Base-by-base conservation (phyloP, 92 coral and sea anemone genomes). In the Heliopora coerulea region DNA sequence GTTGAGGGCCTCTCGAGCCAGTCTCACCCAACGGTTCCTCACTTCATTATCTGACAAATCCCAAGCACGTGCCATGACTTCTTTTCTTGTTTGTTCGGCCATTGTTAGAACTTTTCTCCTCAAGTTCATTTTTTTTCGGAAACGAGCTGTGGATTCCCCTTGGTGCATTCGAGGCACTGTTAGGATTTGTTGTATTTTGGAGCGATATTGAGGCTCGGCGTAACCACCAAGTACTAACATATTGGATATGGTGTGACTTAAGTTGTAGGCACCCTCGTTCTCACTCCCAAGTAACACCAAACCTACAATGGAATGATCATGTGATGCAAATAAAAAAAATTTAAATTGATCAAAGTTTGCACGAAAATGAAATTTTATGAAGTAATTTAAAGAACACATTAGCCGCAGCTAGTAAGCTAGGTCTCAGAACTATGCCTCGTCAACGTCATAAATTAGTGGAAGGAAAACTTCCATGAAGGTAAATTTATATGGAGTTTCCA, bases 191-290 rank as follows among this genome's bases (percentile, higher is more conserved):
- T 67, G 74, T 30, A 67, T 8, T 25, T 41, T 46, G 29, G 33
- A 21, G 27, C 74, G 74, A 67, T 67, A 59, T 67, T 48, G 74
- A 67, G 74, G 77, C 33, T 70, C 63, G n/a, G 77, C 77, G 25
- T 52, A 58, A 70, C 77, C 77, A 35, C 77, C 77, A 34, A 70
- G 77, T 8, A 70, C 77, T 42, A 70, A 70, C 77, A 70, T 70
- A 40, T 32, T 70, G 49, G 77, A 52, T 33, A 70, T 70, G 62
- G 62, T 70, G 26, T 52, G 28, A 70, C 48, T 48, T 24, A 70
- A 19, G 54, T 54, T 32, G n/a, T 26, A 49, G 13, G 17, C 60
- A 29, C 59, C 75, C 28, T 68, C 75, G 49, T 68, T 68, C 29
- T 46, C 56, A 34, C 75, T 68, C 41, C 75, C 75, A 50, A 68